Evolutionary conservation across 1,140 invertebrate species (phyloP).

Genomic region (Lepidostoma basale): DNA sequence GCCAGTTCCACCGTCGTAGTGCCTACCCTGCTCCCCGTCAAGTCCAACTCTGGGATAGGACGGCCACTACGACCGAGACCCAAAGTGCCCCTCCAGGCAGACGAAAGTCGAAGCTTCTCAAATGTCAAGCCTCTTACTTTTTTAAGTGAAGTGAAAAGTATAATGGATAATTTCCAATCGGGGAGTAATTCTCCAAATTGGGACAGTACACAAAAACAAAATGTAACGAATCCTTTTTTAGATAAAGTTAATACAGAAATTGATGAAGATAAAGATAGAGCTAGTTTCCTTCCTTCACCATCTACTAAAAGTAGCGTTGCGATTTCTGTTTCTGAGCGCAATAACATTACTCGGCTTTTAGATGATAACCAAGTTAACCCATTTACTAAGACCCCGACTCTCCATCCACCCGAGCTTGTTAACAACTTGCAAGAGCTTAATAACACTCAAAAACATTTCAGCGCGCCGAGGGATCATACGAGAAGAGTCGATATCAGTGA

Average conservation of each 20-base stretch:
- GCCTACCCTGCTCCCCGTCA: conserved; percentile 66
- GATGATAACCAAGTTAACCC: no score
- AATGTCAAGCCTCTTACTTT: conserved; percentile 36
- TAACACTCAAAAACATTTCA: neutral
- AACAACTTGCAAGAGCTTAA: no score
- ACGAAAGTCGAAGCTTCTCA: conserved; percentile 50
- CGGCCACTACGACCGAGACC: conserved; percentile 62
- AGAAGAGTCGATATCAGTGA: conserved; percentile 45
- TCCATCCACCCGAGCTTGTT: no score
- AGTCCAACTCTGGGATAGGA: conserved; percentile 66
- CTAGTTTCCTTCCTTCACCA: no score
- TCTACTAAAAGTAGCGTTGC: no score
- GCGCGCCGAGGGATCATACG: conserved; percentile 34
- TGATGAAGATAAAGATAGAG: no score
- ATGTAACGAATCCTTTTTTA: conserved; percentile 3
- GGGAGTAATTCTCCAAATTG: conserved; percentile 8
- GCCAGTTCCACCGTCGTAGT: conserved; percentile 54
- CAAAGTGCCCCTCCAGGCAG: conserved; percentile 48
- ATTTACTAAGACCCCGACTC: no score
- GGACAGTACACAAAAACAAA: neutral
- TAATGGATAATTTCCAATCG: conserved; percentile 48
- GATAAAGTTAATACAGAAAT: conserved; percentile 32
- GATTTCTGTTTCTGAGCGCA: no score
- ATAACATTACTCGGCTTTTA: no score
- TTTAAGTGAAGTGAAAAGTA: conserved; percentile 48